phyloP scores from a whole-genome alignment of 1,140 invertebrate species.

The Probaryconus sp. region DNA sequence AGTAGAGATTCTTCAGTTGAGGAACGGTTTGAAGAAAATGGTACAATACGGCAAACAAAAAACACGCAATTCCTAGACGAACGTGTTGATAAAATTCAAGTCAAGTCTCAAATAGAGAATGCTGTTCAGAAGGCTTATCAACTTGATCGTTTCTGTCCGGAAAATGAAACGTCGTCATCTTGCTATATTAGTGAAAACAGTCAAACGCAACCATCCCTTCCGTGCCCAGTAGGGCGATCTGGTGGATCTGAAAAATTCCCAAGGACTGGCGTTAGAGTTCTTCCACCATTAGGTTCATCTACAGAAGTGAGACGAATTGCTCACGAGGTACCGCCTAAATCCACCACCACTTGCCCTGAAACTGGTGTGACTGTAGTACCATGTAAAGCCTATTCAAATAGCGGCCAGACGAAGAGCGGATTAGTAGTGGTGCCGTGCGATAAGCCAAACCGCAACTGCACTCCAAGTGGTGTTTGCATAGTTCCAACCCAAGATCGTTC shows the following conservation, averaged over 20 bases:
- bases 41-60: slow-evolving; percentile 42
- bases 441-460: slow-evolving; percentile 52
- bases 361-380: slow-evolving; percentile 73
- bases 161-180: slow-evolving; percentile 23
- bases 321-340: slow-evolving; percentile 59
- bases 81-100: slow-evolving; percentile 63
- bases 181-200: slow-evolving; percentile 68
- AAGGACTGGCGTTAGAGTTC: slow-evolving; percentile 61
- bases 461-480: slow-evolving; percentile 68
- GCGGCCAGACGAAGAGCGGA: slow-evolving; percentile 65
- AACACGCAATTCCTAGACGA: slow-evolving; percentile 61
- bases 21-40: slow-evolving; percentile 60
- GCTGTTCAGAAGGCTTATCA: slow-evolving; percentile 38
- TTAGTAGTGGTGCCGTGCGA: slow-evolving; percentile 74
- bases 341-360: slow-evolving; percentile 65
- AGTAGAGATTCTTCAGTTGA: slow-evolving; percentile 63
- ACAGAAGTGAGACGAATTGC: slow-evolving; percentile 69
- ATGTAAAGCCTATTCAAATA: slow-evolving; percentile 68
- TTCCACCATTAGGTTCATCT: slow-evolving; percentile 60
- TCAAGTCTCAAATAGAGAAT: slow-evolving; percentile 25
- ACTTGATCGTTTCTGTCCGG: slow-evolving; percentile 19
- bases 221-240: slow-evolving; percentile 64
- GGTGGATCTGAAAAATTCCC: slow-evolving; percentile 63
- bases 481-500: slow-evolving; percentile 70
- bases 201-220: slow-evolving; percentile 50